Evolutionary conservation across 2,113 vertebrate genomes (phyloP).

Genomic region (Piliocolobus tephrosceles): DNA sequence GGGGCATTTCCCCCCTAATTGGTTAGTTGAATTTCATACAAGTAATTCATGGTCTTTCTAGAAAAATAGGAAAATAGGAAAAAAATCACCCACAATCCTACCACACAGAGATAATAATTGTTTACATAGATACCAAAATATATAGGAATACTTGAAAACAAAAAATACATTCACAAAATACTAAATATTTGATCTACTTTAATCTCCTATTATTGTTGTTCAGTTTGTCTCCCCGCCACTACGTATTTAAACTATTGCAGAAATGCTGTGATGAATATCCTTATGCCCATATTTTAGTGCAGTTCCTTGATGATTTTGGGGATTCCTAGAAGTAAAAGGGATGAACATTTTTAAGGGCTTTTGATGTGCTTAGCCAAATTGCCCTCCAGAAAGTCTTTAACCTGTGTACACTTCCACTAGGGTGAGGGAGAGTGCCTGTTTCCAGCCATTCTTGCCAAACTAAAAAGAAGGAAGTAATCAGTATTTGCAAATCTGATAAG

Average conservation of each 20-base stretch:
- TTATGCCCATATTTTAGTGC: not conserved
- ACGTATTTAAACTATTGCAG: not conserved
- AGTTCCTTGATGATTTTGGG: not conserved
- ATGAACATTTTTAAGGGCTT: not conserved
- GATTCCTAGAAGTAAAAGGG: not conserved
- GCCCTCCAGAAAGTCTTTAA: not conserved
- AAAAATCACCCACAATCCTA: not conserved
- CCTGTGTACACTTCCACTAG: not conserved
- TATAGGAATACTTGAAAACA: not conserved
- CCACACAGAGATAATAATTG: not conserved
- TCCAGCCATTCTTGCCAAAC: not conserved
- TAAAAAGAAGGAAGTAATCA: slow-evolving; percentile 1
- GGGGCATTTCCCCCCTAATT: not conserved
- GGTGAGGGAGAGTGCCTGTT: not conserved
- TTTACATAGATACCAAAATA: not conserved
- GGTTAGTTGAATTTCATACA: not conserved
- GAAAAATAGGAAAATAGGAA: slow-evolving; percentile 22
- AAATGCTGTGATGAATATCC: not conserved
- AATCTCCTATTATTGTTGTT: not conserved
- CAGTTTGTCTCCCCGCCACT: not conserved
- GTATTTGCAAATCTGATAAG: slow-evolving; percentile 3
- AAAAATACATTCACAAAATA: not conserved
- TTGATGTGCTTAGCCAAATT: not conserved
- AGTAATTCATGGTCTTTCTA: not conserved
- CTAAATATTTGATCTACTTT: not conserved